phyloP scores from a whole-genome alignment of 2,888 invertebrate species.

The Dicroscelio sp. region DNA sequence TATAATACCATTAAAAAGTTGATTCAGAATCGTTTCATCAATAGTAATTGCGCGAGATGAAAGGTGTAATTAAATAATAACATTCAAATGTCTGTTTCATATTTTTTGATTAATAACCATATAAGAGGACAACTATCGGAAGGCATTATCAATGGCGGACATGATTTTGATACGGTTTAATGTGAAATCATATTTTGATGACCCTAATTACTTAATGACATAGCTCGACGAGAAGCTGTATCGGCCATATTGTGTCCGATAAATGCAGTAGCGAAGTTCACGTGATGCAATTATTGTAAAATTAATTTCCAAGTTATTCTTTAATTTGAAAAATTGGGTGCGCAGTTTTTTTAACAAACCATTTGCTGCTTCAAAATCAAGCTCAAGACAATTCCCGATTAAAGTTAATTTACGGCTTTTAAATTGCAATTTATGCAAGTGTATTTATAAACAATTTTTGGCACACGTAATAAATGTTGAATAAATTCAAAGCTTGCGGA shows the following conservation, averaged over 20 bases:
- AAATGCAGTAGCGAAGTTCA: too few species aligned
- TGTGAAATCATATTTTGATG: not conserved
- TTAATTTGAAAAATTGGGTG: too few species aligned
- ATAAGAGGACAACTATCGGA: not conserved
- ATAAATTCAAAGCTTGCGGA: too few species aligned
- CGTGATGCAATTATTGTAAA: too few species aligned
- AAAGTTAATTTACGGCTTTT: too few species aligned
- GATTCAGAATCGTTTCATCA: not conserved
- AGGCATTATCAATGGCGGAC: not conserved
- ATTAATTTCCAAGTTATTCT: too few species aligned
- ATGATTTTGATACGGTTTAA: not conserved
- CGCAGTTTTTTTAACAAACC: too few species aligned
- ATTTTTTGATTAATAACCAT: not conserved
- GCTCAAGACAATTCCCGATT: too few species aligned
- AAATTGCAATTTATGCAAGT: too few species aligned
- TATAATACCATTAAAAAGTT: not conserved
- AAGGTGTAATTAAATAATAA: not conserved
- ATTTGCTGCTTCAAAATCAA: too few species aligned
- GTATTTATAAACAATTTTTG: too few species aligned
- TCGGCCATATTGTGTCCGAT: not conserved
- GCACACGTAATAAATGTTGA: too few species aligned
- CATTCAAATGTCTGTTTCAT: not conserved
- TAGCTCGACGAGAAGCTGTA: not conserved
- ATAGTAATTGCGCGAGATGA: not conserved
- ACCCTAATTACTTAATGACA: not conserved